These are phyloP conservation scores for Drosophila infuscata DNA, from an alignment of 2,888 invertebrate species.

Conservation along the genomic window DNA sequence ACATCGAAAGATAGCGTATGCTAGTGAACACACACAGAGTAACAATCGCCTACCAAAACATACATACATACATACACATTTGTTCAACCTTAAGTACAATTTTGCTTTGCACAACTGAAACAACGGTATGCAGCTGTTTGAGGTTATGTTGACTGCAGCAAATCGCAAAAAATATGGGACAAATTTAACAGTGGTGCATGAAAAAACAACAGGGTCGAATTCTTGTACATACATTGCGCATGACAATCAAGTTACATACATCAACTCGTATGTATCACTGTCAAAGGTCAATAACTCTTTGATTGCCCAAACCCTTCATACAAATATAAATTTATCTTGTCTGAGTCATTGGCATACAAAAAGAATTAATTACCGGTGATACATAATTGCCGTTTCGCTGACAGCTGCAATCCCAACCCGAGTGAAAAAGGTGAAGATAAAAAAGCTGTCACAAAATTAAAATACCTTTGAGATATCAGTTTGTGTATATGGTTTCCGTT, in stretches of 20 bases:
- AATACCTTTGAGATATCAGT: slow-evolving; percentile 29
- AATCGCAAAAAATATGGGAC: slow-evolving; percentile 43
- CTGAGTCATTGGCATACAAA: slow-evolving; percentile 34
- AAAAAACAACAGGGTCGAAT: slow-evolving; percentile 24
- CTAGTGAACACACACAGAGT: background rate
- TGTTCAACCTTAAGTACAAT: background rate
- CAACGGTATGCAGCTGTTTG: slow-evolving; percentile 31
- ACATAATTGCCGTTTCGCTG: background rate
- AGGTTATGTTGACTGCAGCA: slow-evolving; percentile 60
- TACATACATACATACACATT: background rate
- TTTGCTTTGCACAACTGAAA: slow-evolving; percentile 4
- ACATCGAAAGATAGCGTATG: slow-evolving; percentile 11
- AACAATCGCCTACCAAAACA: slow-evolving; percentile 1
- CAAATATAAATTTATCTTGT: slow-evolving; percentile 3
- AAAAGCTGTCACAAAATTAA: slow-evolving; percentile 28
- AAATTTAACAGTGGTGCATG: slow-evolving; percentile 37
- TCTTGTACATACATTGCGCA: slow-evolving; percentile 46
- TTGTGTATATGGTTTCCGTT: slow-evolving; percentile 62
- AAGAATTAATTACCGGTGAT: slow-evolving; percentile 4
- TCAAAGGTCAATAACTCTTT: slow-evolving; percentile 71
- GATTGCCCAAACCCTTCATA: slow-evolving; percentile 39
- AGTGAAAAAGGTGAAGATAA: background rate
- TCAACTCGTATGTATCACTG: slow-evolving; percentile 31
- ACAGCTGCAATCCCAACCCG: slow-evolving; percentile 34
- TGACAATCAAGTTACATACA: slow-evolving; percentile 29